Evolutionary conservation across 1,140 invertebrate species (phyloP), one percentile per base, ranked within the genome.

Genomic region (Vanessa tameamea): DNA sequence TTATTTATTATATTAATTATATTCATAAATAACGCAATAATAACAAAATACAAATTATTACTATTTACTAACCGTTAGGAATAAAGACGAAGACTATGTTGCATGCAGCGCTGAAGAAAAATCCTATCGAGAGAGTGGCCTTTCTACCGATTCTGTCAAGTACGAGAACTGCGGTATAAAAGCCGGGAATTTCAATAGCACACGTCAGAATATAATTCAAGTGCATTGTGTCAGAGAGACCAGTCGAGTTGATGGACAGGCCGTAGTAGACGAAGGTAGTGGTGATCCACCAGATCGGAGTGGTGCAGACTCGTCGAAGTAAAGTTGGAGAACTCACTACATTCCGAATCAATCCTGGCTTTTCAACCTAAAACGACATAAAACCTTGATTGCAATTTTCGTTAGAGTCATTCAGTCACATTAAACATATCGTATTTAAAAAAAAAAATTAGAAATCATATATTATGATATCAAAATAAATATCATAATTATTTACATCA

Each of bases 251-350:
- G 55, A 97, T 94, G 8, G 96, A 96, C 3, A 98, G 86, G 0
- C 97, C 97, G 81, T 97, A 97, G 87, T 97, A 98, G 2, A 97
- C 94, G 76, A 97, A 95, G 0, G 95, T 95, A 77, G 95, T 95
- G 0, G 95, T 95, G 26, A 96, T 93, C 96, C 95, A 97, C 92
- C 94, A 96, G 81, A 96, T 94, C 26, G 94, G 95, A 47, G 95
- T 95, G 15, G 95, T 95, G 15, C 95, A 87, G 20, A 96, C 92
- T 51, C 96, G 93, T 77, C 95, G 93, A 70, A 96, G 79, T 69
- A 95, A 93, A 12, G 94, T 92, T 2, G 85, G 87, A 0, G 95
- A 93, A 53, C 93, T 94, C 16, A 95, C 87, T 8, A 95, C 94
- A 61, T 94, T 87, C 12, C 77, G 78, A 8, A 95, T 77, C 1